A percentile compares a stretch with the other conserved stretches of the same genome.
Conservation (phyloP, 2,113 vertebrate species). For the Sinocyclocheilus anophthalmus region DNA sequence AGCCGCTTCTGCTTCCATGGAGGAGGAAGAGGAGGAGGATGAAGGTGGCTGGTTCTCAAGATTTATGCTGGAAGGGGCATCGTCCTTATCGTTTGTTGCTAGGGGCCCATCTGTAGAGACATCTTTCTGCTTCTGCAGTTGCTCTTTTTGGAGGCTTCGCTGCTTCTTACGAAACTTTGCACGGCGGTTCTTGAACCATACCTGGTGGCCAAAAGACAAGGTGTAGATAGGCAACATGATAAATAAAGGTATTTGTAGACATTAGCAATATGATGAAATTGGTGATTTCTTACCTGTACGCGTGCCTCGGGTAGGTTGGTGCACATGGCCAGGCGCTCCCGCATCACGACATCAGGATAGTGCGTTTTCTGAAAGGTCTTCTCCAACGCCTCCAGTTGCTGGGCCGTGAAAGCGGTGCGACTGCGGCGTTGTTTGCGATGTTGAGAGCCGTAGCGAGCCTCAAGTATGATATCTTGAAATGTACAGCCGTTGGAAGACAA, state of each 20-base stretch:
- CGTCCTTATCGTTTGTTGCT: conserved; percentile 76
- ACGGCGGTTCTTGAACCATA: conserved; percentile 98
- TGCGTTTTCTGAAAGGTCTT: conserved; percentile 99
- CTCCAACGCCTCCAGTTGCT: conserved; percentile 95
- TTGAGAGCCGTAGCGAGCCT: conserved; percentile 99
- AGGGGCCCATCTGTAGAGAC: conserved; percentile 74
- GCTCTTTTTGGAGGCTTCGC: conserved; percentile 96
- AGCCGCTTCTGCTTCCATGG: conserved; percentile 76
- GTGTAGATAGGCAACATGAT: background rate
- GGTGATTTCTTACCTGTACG: conserved; percentile 83
- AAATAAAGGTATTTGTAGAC: background rate
- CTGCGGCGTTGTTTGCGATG: conserved; percentile 97
- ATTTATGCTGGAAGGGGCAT: conserved; percentile 57
- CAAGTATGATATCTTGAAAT: conserved; percentile 99
- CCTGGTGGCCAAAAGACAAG: conserved; percentile 70
- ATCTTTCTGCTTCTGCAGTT: conserved; percentile 98
- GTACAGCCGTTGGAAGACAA: conserved; percentile 97
- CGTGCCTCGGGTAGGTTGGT: conserved; percentile 96
- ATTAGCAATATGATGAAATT: background rate
- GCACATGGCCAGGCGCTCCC: conserved; percentile 96
- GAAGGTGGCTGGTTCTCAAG: conserved; percentile 78
- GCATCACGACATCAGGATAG: conserved; percentile 97
- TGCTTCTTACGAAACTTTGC: conserved; percentile 99
- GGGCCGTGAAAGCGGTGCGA: conserved; percentile 94
- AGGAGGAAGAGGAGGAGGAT: conserved; percentile 66